phyloP scores from a whole-genome alignment of 2,113 vertebrate genomes.

The Diphyllodes magnificus region DNA sequence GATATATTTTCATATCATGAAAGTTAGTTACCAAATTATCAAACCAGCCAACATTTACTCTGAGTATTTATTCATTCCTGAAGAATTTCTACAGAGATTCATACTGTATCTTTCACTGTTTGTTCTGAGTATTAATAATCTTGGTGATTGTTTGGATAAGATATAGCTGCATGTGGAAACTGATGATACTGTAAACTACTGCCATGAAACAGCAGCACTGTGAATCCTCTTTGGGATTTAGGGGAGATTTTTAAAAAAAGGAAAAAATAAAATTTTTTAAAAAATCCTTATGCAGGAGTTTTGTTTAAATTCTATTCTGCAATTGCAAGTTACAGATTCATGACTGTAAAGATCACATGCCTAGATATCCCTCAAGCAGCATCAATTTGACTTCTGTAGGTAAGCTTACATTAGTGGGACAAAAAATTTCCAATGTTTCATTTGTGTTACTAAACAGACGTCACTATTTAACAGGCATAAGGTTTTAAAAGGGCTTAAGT shows the following conservation, averaged over 20 bases:
- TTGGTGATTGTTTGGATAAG: constrained; percentile 3
- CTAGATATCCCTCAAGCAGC: not conserved
- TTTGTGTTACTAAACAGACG: not conserved
- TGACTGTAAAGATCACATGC: not conserved
- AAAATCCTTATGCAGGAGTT: not conserved
- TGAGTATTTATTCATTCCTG: not conserved
- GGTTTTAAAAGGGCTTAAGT: not conserved
- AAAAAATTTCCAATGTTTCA: not conserved
- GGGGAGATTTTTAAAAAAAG: too few relatives aligned
- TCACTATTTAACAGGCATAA: not conserved
- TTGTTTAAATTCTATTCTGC: not conserved
- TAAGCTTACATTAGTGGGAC: not conserved
- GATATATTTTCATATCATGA: not conserved
- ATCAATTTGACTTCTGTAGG: not conserved
- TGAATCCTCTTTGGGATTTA: not conserved
- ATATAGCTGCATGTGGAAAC: not conserved
- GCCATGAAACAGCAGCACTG: not conserved
- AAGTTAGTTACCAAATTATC: not conserved
- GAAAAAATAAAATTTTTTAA: too few relatives aligned
- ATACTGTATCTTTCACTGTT: not conserved
- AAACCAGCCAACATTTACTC: not conserved
- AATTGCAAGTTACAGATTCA: not conserved
- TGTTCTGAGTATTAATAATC: not conserved
- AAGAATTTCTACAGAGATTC: not conserved
- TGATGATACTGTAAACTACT: not conserved